phyloP scores from a whole-genome alignment of 2,888 invertebrate genomes.

The Lordiphosa fenestrarum region DNA sequence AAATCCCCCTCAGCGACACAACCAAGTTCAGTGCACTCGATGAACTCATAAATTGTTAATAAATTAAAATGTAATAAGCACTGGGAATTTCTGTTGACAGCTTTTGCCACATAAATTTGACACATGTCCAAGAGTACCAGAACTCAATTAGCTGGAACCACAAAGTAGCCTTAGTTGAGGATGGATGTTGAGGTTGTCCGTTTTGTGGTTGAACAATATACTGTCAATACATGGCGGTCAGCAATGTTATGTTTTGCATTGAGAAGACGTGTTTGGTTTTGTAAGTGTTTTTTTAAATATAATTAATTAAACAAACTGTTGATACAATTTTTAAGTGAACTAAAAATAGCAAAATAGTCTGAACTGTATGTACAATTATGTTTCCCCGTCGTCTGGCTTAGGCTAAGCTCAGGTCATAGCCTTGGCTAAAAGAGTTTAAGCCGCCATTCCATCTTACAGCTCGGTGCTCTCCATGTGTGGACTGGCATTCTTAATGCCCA shows the following conservation, averaged over 20 bases:
- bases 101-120: slow-evolving; percentile 18
- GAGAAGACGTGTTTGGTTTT: background rate
- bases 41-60: slow-evolving; percentile 44
- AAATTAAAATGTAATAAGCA: slow-evolving; percentile 24
- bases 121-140: slow-evolving; percentile 63
- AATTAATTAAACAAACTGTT: slow-evolving; percentile 1
- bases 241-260: too few relatives aligned
- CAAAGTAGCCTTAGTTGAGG: slow-evolving; percentile 48
- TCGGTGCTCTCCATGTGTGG: slow-evolving; percentile 63
- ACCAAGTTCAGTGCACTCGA: too few relatives aligned
- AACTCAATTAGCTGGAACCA: slow-evolving; percentile 66
- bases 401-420: slow-evolving; percentile 17
- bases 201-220: background rate
- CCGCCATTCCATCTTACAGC: slow-evolving; percentile 22
- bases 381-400: background rate
- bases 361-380: too few relatives aligned
- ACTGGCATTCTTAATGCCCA: slow-evolving; percentile 62
- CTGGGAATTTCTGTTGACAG: slow-evolving; percentile 24
- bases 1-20: too few relatives aligned
- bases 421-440: slow-evolving; percentile 1
- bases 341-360: too few relatives aligned
- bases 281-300: background rate
- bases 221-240: background rate
- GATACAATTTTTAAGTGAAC: too few relatives aligned
- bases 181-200: slow-evolving; percentile 27